Percentiles rank a stretch among this genome's conserved stretches.
Evolutionary conservation across 1,140 invertebrate species (phyloP).

Genomic region (Microplitis mediator): DNA sequence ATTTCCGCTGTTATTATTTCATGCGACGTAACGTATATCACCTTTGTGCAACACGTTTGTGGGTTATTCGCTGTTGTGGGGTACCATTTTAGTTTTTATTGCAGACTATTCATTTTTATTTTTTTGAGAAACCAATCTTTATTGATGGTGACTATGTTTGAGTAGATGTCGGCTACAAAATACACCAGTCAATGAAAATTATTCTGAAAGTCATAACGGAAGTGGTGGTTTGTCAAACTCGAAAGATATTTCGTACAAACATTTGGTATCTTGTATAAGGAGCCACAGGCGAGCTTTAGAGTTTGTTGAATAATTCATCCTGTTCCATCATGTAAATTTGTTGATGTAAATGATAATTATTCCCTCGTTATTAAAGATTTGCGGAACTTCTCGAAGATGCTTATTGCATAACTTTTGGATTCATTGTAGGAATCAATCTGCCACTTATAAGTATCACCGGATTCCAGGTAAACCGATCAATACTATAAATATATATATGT

Average conservation of each 20-base stretch:
- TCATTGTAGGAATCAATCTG: constrained; percentile 41
- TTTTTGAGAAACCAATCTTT: no score
- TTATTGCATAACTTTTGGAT: constrained; percentile 34
- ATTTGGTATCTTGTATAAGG: not conserved
- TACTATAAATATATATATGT: no score
- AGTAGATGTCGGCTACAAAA: no score
- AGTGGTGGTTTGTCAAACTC: no score
- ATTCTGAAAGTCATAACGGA: no score
- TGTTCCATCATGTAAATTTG: no score
- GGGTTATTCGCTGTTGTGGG: not conserved
- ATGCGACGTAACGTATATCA: no score
- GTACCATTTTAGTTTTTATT: no score
- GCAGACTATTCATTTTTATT: no score
- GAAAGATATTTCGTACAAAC: not conserved
- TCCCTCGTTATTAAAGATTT: constrained; percentile 25
- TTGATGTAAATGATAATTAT: not conserved
- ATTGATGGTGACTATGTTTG: no score
- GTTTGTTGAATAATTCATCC: not conserved
- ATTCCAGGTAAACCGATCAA: constrained; percentile 35
- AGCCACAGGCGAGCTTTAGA: not conserved
- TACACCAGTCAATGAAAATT: no score
- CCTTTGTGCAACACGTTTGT: not conserved
- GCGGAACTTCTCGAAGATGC: constrained; percentile 32
- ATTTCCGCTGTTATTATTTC: no score
- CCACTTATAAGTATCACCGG: constrained; percentile 41